Conservation (phyloP, 1,140 invertebrate species). For the Oedothorax gibbosus region DNA sequence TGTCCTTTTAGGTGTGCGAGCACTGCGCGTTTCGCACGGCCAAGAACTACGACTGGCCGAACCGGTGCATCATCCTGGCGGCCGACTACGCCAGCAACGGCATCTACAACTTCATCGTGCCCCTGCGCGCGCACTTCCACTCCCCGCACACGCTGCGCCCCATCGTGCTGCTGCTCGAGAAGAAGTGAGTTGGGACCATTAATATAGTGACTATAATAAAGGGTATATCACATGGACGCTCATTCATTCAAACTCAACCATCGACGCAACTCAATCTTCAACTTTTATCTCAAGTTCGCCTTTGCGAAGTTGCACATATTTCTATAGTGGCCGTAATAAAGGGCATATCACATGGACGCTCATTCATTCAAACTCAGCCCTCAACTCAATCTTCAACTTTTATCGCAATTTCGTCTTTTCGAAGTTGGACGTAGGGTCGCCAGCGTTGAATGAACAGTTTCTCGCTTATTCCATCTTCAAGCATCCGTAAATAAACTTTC, state of each 20-base stretch:
- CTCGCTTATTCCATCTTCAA: no score
- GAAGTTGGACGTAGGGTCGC: no score
- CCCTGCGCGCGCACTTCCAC: constrained; percentile 93
- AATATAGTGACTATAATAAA: not conserved
- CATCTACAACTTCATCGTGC: constrained; percentile 99
- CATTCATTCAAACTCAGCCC: not conserved
- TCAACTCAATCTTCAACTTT: no score
- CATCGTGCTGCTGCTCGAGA: constrained; percentile 92
- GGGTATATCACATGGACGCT: no score
- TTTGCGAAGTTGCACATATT: no score
- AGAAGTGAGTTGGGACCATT: constrained; percentile 67
- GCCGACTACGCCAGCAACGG: constrained; percentile 98
- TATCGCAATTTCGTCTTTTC: no score
- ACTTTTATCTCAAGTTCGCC: no score
- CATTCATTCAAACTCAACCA: not conserved
- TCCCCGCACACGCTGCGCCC: constrained; percentile 92
- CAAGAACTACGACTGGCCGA: constrained; percentile 95
- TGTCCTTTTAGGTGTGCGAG: constrained; percentile 79
- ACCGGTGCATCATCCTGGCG: constrained; percentile 95
- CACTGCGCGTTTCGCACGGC: constrained; percentile 93
- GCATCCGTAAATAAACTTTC: no score
- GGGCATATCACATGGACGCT: no score
- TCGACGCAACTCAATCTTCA: no score
- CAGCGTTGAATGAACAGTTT: no score
- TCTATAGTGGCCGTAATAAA: not conserved